These are phyloP conservation scores for Oeneis ivallda DNA, from an alignment of 2,888 invertebrate genomes.

Conservation along the genomic window DNA sequence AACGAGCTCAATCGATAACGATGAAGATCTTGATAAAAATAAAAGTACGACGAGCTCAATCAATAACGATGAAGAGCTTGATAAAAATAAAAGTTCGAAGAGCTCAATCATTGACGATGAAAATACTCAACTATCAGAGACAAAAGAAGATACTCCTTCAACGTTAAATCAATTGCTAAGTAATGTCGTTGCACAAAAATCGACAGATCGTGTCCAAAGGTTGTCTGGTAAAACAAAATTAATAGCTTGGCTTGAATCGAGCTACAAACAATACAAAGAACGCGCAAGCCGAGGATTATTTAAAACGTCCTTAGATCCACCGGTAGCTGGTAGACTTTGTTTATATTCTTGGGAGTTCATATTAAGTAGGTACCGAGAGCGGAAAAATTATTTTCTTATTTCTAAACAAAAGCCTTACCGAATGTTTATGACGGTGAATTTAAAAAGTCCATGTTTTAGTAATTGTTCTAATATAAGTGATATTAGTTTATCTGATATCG, in stretches of 20 bases:
- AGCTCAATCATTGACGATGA: not conserved
- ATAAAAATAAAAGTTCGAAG: not conserved
- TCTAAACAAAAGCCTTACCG: slow-evolving; percentile 58
- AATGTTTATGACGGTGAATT: slow-evolving; percentile 65
- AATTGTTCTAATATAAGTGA: slow-evolving; percentile 65
- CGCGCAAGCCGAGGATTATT: slow-evolving; percentile 48
- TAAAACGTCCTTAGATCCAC: slow-evolving; percentile 56
- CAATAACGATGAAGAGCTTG: not conserved
- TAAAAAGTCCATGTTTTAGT: slow-evolving; percentile 52
- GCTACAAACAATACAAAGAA: slow-evolving; percentile 63
- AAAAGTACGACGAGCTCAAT: slow-evolving; percentile 38
- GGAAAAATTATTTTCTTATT: slow-evolving; percentile 65
- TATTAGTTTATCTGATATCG: slow-evolving; percentile 59
- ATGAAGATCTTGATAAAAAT: not conserved
- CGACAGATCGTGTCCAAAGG: slow-evolving; percentile 27
- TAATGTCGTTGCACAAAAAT: slow-evolving; percentile 23
- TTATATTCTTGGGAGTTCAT: slow-evolving; percentile 68
- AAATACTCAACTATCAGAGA: not conserved
- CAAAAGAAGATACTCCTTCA: slow-evolving; percentile 13
- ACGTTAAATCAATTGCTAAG: slow-evolving; percentile 27
- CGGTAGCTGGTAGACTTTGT: slow-evolving; percentile 56
- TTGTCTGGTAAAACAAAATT: slow-evolving; percentile 51
- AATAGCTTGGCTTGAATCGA: slow-evolving; percentile 62
- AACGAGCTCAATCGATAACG: not conserved
- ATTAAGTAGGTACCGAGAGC: slow-evolving; percentile 60